Conservation (phyloP, 2,797 vertebrate genomes). For the Atherinosoma microstoma region DNA sequence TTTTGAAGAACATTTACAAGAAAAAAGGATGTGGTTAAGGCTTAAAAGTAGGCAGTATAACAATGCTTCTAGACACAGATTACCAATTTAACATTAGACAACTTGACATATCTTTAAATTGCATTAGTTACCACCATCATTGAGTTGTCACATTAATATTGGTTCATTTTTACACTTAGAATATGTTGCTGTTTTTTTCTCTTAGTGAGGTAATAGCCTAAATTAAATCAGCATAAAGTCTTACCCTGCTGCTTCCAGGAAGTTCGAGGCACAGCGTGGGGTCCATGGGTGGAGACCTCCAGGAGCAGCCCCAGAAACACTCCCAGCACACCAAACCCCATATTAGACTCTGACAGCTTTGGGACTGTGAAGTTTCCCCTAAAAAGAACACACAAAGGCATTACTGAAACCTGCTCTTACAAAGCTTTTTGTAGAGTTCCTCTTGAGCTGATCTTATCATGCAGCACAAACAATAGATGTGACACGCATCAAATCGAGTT, state of each 20-base stretch:
- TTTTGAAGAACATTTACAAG: slow-evolving; percentile 3
- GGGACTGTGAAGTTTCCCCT: slow-evolving; percentile 87
- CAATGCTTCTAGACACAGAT: too few relatives aligned
- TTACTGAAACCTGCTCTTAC: neutral
- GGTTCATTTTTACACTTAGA: neutral
- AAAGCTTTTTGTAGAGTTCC: slow-evolving; percentile 17
- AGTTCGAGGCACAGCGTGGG: slow-evolving; percentile 87
- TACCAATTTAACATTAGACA: neutral
- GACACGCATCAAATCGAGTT: slow-evolving; percentile 52
- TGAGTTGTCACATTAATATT: neutral
- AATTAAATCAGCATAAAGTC: neutral
- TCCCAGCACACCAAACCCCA: slow-evolving; percentile 82
- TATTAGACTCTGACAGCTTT: slow-evolving; percentile 77
- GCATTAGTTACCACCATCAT: neutral
- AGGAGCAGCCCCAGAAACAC: slow-evolving; percentile 85
- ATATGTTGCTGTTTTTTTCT: neutral
- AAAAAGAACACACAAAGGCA: slow-evolving; percentile 39
- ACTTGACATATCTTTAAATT: neutral
- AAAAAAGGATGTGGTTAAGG: neutral
- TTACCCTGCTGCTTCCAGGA: slow-evolving; percentile 94
- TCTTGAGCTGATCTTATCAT: slow-evolving; percentile 25
- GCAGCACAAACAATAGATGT: slow-evolving; percentile 7
- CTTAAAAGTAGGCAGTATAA: neutral
- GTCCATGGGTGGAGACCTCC: slow-evolving; percentile 87
- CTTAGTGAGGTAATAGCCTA: neutral